Evolutionary conservation across 2,888 invertebrate genomes (phyloP), one percentile per base, ranked within the genome.

Genomic region (Caenorhabditis wallacei): DNA sequence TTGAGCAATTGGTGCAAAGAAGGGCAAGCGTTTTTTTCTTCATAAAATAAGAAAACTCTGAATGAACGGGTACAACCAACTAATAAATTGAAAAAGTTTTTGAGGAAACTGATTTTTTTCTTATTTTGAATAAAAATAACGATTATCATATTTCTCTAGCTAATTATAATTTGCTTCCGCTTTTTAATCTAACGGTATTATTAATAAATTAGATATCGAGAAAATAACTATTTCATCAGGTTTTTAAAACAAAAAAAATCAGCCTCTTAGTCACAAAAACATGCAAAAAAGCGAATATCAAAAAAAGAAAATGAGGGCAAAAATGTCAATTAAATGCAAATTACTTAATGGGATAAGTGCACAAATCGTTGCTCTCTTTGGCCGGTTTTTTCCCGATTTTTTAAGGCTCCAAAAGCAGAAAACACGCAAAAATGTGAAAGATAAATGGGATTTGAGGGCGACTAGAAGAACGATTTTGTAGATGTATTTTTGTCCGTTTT

Each of bases 341-440:
- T 78, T 78, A 54, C 69, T 61, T 78, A 63, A 78, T 78, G 54
- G 69, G 69, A 56, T 78, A 69, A 78, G 78, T 78, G 78, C 78
- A 63, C 43, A 61, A 53, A 37, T 59, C 59, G 56, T 68, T 61
- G 68, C 53, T 68, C 68, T 68, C 35, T 51, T 30, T 20, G 61
- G 57, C n/a, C n/a, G n/a, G n/a, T n/a, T n/a, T 48, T 51, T 57
- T 37, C 18, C 18, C 10, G 57, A 22, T 10, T 26, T 22, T 7
- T 4, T 2, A 20, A 5, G 24, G 16, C 0, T 24, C 8, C 1
- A 35, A 24, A 40, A 7, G 5, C 16, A 22, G 35, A 66, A 11
- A 24, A 43, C 53, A 74, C n/a, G 48, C 59, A 22, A 57, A 51
- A 66, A 59, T 37, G 18, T 18, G 26, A 10, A 54, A 10, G 35